Conservation (phyloP, 2,888 invertebrate species). For the Entomobrya proxima region DNA sequence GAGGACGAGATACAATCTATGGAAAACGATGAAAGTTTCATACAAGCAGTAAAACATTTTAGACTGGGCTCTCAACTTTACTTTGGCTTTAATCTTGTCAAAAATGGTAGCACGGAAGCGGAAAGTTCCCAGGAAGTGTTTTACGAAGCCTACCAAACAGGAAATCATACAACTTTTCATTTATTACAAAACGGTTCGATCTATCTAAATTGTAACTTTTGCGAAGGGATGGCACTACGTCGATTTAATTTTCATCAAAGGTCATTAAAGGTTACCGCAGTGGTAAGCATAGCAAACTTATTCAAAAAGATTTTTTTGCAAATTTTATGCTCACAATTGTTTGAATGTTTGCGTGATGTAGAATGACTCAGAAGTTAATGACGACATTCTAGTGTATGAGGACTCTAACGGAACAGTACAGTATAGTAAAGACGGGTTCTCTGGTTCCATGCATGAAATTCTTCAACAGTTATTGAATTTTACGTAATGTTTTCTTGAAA, state of each 20-base stretch:
- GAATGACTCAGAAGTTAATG: constrained; percentile 69
- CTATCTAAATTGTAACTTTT: constrained; percentile 39
- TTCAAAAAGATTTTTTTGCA: neutral
- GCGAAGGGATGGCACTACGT: constrained; percentile 47
- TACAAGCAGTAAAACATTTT: constrained; percentile 1
- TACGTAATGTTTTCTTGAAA: too few relatives aligned
- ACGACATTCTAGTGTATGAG: constrained; percentile 66
- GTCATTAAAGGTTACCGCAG: constrained; percentile 62
- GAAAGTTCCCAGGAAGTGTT: too few relatives aligned
- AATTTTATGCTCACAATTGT: neutral
- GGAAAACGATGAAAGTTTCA: neutral
- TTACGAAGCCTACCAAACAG: constrained; percentile 9
- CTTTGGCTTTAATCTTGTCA: constrained; percentile 45
- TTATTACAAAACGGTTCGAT: constrained; percentile 19
- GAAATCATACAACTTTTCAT: constrained; percentile 55
- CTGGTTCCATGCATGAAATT: constrained; percentile 64
- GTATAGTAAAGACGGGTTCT: constrained; percentile 66
- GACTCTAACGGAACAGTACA: constrained; percentile 30
- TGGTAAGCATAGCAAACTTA: constrained; percentile 55
- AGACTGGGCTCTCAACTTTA: constrained; percentile 46
- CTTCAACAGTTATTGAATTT: constrained; percentile 68
- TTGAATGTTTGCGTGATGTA: constrained; percentile 21
- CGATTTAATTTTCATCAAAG: constrained; percentile 64
- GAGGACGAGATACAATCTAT: constrained; percentile 7
- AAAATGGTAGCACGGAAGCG: neutral